Conservation (phyloP, 1,140 invertebrate genomes). For the Parasteatoda tepidariorum region DNA sequence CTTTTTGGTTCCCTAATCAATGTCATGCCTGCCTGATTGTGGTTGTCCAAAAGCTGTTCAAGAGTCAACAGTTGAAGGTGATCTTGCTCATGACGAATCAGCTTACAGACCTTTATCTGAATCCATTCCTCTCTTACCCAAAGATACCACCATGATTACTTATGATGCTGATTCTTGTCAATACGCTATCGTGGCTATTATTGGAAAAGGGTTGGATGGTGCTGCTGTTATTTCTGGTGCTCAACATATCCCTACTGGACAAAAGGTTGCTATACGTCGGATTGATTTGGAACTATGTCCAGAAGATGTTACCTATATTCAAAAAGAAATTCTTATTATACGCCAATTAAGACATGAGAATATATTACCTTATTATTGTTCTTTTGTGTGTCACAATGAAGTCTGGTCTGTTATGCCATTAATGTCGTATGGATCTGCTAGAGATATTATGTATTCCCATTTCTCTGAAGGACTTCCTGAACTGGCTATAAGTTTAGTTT, state of each 20-base stretch:
- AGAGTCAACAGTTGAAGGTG: conserved; percentile 44
- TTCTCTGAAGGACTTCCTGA: conserved; percentile 85
- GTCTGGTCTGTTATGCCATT: conserved; percentile 83
- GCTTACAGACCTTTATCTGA: conserved; percentile 59
- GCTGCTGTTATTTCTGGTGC: conserved; percentile 77
- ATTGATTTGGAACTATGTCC: conserved; percentile 79
- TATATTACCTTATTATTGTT: conserved; percentile 78
- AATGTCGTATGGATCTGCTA: conserved; percentile 83
- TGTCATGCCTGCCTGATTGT: conserved; percentile 61
- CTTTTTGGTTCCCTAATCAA: no score
- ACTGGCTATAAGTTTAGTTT: conserved; percentile 80
- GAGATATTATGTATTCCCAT: conserved; percentile 81
- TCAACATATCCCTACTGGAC: conserved; percentile 75
- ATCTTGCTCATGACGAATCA: conserved; percentile 58
- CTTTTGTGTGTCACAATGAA: conserved; percentile 80
- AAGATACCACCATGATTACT: conserved; percentile 62
- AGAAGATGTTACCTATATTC: conserved; percentile 76
- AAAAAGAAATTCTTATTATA: conserved; percentile 79
- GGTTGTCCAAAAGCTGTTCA: conserved; percentile 49
- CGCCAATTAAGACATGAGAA: conserved; percentile 83
- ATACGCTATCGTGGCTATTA: conserved; percentile 65
- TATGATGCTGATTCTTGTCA: conserved; percentile 65
- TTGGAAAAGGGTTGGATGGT: conserved; percentile 76
- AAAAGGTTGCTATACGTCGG: conserved; percentile 79
- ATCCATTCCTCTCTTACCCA: conserved; percentile 62